Conservation (phyloP, 92 coral and sea anemone genomes). For the Siderastrea siderea region DNA sequence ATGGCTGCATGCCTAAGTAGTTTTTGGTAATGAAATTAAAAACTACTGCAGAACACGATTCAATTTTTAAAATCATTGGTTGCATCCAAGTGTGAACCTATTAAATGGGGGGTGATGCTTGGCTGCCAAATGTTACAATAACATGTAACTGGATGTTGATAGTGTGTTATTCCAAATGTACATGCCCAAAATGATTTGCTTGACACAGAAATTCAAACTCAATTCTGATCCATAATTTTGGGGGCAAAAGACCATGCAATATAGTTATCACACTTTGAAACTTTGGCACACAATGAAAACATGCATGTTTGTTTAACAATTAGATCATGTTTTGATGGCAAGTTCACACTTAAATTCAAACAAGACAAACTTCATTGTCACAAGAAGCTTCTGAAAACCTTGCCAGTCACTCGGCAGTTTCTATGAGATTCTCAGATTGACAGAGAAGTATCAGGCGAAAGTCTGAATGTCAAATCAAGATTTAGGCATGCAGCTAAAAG, state of each 20-base stretch:
- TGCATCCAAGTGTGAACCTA: neutral
- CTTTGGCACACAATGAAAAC: neutral
- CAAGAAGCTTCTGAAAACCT: neutral
- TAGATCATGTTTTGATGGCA: neutral
- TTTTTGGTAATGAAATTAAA: conserved; percentile 58
- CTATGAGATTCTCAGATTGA: neutral
- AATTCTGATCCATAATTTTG: too few species aligned
- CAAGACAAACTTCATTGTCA: neutral
- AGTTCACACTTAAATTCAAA: neutral
- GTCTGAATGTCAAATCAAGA: conserved; percentile 34
- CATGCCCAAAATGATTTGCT: too few species aligned
- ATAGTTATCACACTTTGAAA: too few species aligned
- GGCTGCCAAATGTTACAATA: too few species aligned
- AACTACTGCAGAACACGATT: conserved; percentile 62
- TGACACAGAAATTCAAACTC: too few species aligned
- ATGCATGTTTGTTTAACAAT: neutral
- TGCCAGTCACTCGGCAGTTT: neutral
- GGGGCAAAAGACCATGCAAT: too few species aligned
- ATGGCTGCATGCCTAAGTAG: neutral
- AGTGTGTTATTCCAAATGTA: too few species aligned
- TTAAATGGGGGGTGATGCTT: neutral
- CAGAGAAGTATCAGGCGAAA: conserved; percentile 22
- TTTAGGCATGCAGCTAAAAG: conserved; percentile 28
- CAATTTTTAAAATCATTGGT: neutral
- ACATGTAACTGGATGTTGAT: too few species aligned